phyloP scores from a whole-genome alignment of 2,113 vertebrate genomes.

The Eretmochelys imbricata region DNA sequence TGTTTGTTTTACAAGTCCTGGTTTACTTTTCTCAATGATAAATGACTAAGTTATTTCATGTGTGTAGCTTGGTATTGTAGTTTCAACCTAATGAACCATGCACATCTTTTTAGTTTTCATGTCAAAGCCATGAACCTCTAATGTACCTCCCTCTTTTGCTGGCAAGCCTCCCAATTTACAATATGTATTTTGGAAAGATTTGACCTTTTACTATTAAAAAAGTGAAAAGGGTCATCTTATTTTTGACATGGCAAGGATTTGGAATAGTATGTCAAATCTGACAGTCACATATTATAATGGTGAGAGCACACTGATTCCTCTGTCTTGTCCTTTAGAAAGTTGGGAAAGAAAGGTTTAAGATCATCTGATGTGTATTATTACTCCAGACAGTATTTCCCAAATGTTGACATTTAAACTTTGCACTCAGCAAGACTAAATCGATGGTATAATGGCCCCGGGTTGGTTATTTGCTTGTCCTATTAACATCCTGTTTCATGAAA shows the following conservation, averaged over 20 bases:
- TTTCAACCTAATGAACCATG: conserved; percentile 37
- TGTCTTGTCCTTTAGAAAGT: conserved; percentile 31
- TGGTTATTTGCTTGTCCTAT: not conserved
- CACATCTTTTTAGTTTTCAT: conserved; percentile 21
- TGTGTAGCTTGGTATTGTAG: not conserved
- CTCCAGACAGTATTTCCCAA: conserved; percentile 30
- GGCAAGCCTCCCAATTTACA: conserved; percentile 41
- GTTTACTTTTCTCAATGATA: conserved; percentile 25
- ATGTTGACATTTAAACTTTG: not conserved
- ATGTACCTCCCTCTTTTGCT: not conserved
- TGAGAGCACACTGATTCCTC: conserved; percentile 10
- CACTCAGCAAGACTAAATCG: not conserved
- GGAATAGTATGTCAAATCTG: not conserved
- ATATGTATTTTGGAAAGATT: conserved; percentile 49
- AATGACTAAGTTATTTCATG: conserved; percentile 30
- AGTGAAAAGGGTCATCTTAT: not conserved
- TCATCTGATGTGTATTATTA: not conserved
- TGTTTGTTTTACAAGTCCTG: not conserved
- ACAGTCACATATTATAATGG: not conserved
- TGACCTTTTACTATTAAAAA: not conserved
- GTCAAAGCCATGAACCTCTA: conserved; percentile 14
- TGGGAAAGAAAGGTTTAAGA: conserved; percentile 20
- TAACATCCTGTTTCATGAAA: not conserved
- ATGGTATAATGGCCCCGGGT: rapidly evolving
- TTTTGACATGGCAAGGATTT: conserved; percentile 36